Base-by-base conservation (phyloP, 1,140 invertebrate species). In the Condylostylus longicornis region DNA sequence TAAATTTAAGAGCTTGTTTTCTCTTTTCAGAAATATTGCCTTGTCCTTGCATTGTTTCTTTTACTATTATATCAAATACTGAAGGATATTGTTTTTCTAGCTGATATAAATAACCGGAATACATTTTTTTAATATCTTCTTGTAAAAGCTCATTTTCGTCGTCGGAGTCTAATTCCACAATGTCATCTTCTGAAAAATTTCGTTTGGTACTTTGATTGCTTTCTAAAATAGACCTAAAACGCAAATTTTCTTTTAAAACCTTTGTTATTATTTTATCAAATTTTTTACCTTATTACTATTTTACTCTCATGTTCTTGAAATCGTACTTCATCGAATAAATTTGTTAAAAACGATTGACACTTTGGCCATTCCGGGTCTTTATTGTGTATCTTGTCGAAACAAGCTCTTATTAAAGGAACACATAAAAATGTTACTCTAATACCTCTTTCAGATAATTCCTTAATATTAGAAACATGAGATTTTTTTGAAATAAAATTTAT, bases 31-130 rank as follows among this genome's bases (percentile, higher is more conserved):
- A 6, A 27, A 28, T 22, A 7, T 42, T 27, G 1, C 21, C 18
- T 13, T 23, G 13, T 37, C 30, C 27, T 10, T 35, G 66, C 47
- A 62, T 61, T 49, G 54, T 53, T 18, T 58, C 51, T 50, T 63
- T 75, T 9, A 74, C 57, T 36, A 69, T 62, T 31, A 66, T 58
- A 45, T 84, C 79, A 47, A 81, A 82, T 18, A 62, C 65, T 12
- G 62, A 55, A 1, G 80, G 74, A 56, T 81, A 81, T 34, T 70
- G 68, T 33, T 48, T 61, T 52, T 81, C 77, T 2, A 78, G 42
- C 36, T 49, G 61, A 48, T 55, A 67, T 10, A 70, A 51, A 49
- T 55, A 69, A 12, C 40, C 44, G 10, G 50, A 63, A 47, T 69
- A 73, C 71, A 71, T 72, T 10, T 33, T 19, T 25, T 32, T 49